A percentile compares a stretch with the other conserved stretches of the same genome.
Conservation (phyloP, 2,113 vertebrate species). For the Anarrhichthys ocellatus region DNA sequence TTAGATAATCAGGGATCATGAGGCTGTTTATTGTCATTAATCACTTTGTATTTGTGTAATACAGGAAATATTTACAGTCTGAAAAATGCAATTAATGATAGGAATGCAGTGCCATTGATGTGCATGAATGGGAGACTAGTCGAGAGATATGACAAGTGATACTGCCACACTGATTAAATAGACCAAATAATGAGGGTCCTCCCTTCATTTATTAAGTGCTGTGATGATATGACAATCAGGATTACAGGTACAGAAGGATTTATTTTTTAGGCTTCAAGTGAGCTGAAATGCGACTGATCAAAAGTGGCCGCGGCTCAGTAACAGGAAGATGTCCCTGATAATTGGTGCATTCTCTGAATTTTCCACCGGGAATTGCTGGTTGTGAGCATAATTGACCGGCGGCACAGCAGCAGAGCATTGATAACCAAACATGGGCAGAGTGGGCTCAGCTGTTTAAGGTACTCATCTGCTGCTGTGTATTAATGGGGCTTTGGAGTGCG, state of each 20-base stretch:
- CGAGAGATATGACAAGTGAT: neutral
- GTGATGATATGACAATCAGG: neutral
- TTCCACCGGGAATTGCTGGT: constrained; percentile 37
- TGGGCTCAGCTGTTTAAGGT: constrained; percentile 76
- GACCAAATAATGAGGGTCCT: neutral
- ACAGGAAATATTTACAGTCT: neutral
- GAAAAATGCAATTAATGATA: neutral
- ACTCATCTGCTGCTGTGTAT: constrained; percentile 75
- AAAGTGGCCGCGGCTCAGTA: constrained; percentile 14
- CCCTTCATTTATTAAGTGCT: constrained; percentile 2
- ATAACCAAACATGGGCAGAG: constrained; percentile 65
- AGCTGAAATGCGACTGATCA: constrained; percentile 40
- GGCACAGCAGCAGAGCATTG: constrained; percentile 48
- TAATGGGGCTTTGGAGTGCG: constrained; percentile 79
- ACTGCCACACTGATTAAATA: constrained; percentile 3
- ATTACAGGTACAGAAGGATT: constrained; percentile 10
- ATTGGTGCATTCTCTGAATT: constrained; percentile 44
- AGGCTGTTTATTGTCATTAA: neutral
- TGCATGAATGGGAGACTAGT: neutral
- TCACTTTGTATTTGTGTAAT: neutral
- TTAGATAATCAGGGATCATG: constrained; percentile 5
- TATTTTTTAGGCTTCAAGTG: constrained; percentile 5
- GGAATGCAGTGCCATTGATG: neutral
- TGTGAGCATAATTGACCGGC: constrained; percentile 55
- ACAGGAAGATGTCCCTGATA: constrained; percentile 36